A percentile compares a stretch with the other conserved stretches of the same genome.
phyloP scores from a whole-genome alignment of 30 jellyfish, hydroid and myxozoan species.

The Turritopsis dohrnii region DNA sequence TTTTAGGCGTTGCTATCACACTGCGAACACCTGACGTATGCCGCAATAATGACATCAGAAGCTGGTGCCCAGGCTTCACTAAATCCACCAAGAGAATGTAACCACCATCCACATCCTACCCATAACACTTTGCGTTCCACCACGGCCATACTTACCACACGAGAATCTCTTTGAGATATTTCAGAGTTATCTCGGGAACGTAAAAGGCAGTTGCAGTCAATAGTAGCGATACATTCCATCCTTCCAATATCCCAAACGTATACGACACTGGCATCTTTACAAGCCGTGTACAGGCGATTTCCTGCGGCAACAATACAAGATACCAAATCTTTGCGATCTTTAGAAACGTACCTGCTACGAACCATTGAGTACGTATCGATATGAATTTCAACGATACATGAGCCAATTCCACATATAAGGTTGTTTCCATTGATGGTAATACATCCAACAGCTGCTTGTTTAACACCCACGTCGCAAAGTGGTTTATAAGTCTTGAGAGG shows the following conservation, averaged over 20 bases:
- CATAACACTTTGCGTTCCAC: conserved; percentile 45
- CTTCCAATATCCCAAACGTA: background rate
- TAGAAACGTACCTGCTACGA: background rate
- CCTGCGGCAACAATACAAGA: background rate
- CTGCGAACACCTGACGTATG: conserved; percentile 71
- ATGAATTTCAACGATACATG: background rate
- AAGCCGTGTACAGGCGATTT: background rate
- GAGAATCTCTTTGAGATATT: conserved; percentile 42
- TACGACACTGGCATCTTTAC: background rate
- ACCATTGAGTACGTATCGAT: background rate
- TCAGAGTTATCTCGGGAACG: background rate
- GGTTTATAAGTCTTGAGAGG: background rate
- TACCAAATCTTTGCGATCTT: background rate
- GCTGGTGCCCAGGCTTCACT: conserved; percentile 15
- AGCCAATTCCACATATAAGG: background rate
- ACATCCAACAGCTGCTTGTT: background rate
- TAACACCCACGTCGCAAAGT: background rate
- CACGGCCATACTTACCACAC: conserved; percentile 39
- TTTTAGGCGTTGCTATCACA: conserved; percentile 35
- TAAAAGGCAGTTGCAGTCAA: conserved; percentile 13
- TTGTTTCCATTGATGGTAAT: background rate
- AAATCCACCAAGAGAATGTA: conserved; percentile 46
- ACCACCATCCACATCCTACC: conserved; percentile 91
- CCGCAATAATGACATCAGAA: conserved; percentile 46
- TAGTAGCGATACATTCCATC: background rate